Percentiles rank a stretch among this genome's conserved stretches.
phyloP scores from a whole-genome alignment of 2,888 invertebrate species.

The Tipula lateralis region DNA sequence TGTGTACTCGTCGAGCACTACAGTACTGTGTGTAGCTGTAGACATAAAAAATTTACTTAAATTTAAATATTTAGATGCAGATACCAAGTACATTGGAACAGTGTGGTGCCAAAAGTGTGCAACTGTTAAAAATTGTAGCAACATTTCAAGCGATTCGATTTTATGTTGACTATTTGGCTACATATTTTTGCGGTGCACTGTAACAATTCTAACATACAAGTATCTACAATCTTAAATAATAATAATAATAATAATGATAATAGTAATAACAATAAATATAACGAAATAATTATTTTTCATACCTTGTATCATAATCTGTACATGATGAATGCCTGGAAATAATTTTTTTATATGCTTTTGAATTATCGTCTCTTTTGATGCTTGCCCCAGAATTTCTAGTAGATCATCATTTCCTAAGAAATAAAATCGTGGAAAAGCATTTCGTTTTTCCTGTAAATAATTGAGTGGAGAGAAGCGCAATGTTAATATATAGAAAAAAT shows the following conservation, averaged over 20 bases:
- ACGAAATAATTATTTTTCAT: background rate
- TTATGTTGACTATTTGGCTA: background rate
- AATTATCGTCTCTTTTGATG: slow-evolving; percentile 81
- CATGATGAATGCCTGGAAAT: slow-evolving; percentile 82
- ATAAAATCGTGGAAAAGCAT: slow-evolving; percentile 90
- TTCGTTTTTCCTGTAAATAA: slow-evolving; percentile 75
- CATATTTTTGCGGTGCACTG: background rate
- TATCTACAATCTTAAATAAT: background rate
- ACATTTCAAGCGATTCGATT: background rate
- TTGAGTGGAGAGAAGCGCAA: background rate
- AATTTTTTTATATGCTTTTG: slow-evolving; percentile 94
- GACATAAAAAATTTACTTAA: background rate
- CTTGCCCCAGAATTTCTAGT: slow-evolving; percentile 90
- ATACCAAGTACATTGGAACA: background rate
- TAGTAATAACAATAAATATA: background rate
- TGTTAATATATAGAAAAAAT: background rate
- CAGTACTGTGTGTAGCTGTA: background rate
- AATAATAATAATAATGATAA: background rate
- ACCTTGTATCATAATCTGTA: slow-evolving; percentile 56
- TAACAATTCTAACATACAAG: background rate
- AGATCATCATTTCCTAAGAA: slow-evolving; percentile 98
- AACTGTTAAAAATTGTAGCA: background rate
- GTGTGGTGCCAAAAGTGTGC: background rate
- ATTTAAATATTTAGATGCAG: background rate
- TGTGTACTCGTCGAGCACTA: background rate